A percentile compares a stretch with the other conserved stretches of the same genome.
Conservation (phyloP, 1,140 invertebrate species). For the Diabrotica virgifera region DNA sequence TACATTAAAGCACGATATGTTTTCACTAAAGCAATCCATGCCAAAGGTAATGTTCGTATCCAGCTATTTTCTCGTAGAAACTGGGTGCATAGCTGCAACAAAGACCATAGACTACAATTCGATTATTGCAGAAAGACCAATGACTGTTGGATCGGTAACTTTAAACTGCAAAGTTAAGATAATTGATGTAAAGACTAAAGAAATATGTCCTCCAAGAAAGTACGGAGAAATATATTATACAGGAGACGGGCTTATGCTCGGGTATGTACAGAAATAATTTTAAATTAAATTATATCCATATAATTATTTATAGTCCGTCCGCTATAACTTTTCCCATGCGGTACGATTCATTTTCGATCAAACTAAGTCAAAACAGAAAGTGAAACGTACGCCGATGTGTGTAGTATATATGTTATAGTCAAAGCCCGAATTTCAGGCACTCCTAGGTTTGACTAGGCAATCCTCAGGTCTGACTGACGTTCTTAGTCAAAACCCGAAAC, state of each 20-base stretch:
- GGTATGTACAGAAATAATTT: slow-evolving; percentile 25
- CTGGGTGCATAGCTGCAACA: slow-evolving; percentile 24
- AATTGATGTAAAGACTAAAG: slow-evolving; percentile 27
- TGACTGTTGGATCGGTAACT: slow-evolving; percentile 30
- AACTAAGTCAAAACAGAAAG: too few relatives aligned
- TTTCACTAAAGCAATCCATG: slow-evolving; percentile 19
- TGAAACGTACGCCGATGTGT: too few relatives aligned
- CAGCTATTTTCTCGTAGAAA: slow-evolving; percentile 30
- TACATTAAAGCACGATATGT: slow-evolving; percentile 26
- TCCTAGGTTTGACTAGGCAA: too few relatives aligned
- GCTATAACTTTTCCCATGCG: too few relatives aligned
- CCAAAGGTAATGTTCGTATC: slow-evolving; percentile 30
- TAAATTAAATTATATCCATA: too few relatives aligned
- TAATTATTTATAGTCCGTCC: too few relatives aligned
- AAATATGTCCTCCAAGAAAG: slow-evolving; percentile 20
- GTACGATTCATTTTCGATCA: too few relatives aligned
- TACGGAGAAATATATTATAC: slow-evolving; percentile 36
- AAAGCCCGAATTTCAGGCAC: too few relatives aligned
- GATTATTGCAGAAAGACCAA: slow-evolving; percentile 21
- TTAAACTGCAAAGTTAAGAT: slow-evolving; percentile 33
- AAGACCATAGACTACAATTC: slow-evolving; percentile 14
- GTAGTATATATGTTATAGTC: too few relatives aligned
- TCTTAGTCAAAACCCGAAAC: too few relatives aligned
- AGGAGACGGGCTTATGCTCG: slow-evolving; percentile 35
- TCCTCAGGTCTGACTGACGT: too few relatives aligned